Evolutionary conservation across 2,888 invertebrate genomes (phyloP).

Genomic region (Bursaphelenchus okinawaensis): DNA sequence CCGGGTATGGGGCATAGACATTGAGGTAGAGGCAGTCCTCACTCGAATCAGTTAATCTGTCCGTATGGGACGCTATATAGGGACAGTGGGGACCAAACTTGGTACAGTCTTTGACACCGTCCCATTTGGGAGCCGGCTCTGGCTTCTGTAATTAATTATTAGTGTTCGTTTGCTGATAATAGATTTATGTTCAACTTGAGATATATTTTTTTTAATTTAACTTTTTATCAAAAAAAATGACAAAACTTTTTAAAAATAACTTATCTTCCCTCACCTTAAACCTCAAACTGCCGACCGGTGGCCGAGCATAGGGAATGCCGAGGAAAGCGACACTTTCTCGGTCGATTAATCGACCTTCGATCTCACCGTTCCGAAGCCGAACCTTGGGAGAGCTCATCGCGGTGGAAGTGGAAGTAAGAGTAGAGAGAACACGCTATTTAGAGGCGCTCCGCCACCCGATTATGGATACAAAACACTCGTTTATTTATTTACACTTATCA

Average conservation of each 20-base stretch:
- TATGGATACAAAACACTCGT: too few relatives aligned
- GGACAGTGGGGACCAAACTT: conserved; percentile 23
- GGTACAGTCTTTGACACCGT: conserved; percentile 20
- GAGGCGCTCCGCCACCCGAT: too few relatives aligned
- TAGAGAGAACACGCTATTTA: too few relatives aligned
- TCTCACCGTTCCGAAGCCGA: conserved; percentile 1
- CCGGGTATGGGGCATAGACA: conserved; percentile 24
- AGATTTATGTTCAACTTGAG: neutral
- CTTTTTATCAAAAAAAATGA: too few relatives aligned
- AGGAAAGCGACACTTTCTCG: conserved; percentile 15
- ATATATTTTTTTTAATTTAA: too few relatives aligned
- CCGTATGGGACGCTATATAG: conserved; percentile 15
- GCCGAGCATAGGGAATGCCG: conserved; percentile 30
- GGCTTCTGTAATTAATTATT: conserved; percentile 25
- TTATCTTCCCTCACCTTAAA: conserved; percentile 22
- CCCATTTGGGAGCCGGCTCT: conserved; percentile 21
- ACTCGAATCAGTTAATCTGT: neutral
- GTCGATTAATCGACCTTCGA: conserved; percentile 15
- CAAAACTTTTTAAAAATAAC: too few relatives aligned
- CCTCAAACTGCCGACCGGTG: conserved; percentile 26
- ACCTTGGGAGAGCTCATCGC: too few relatives aligned
- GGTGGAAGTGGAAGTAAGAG: too few relatives aligned
- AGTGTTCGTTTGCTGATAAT: neutral
- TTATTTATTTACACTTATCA: too few relatives aligned
- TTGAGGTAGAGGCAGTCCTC: conserved; percentile 32